Evolutionary conservation across 2,888 invertebrate genomes (phyloP).

Genomic region (Hyposoter didymator): DNA sequence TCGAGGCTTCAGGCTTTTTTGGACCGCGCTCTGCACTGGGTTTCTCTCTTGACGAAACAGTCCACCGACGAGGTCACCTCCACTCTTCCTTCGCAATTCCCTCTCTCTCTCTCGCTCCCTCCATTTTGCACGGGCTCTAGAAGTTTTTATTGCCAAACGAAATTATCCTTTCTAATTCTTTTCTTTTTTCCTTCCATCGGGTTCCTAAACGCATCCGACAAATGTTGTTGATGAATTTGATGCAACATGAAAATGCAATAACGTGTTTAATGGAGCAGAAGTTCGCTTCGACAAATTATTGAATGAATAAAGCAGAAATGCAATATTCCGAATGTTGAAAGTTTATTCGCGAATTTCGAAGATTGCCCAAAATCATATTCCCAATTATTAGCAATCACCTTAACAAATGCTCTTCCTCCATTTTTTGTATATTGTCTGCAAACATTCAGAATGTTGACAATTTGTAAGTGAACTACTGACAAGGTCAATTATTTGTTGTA

Average conservation of each 20-base stretch:
- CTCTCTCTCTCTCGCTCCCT: constrained; percentile 3
- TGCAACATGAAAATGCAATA: neutral
- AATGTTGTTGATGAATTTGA: neutral
- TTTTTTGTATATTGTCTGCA: neutral
- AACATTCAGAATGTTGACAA: neutral
- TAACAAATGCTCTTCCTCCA: neutral
- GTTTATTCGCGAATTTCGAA: neutral
- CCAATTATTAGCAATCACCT: neutral
- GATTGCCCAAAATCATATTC: neutral
- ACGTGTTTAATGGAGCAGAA: too few species aligned
- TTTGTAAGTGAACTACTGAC: too few species aligned
- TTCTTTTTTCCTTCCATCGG: neutral
- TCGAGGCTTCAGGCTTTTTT: constrained; percentile 46
- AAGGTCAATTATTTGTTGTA: too few species aligned
- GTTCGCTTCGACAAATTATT: too few species aligned
- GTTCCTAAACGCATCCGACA: neutral
- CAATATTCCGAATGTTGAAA: neutral
- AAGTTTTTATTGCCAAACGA: constrained; percentile 15
- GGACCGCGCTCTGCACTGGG: constrained; percentile 41
- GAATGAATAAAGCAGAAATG: neutral
- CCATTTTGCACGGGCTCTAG: constrained; percentile 33
- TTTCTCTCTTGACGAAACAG: constrained; percentile 48
- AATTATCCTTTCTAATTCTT: constrained; percentile 2
- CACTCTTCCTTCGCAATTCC: constrained; percentile 44
- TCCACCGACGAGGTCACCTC: constrained; percentile 66